Base-by-base conservation (phyloP, 2,113 vertebrate genomes). In the Pterocles orientalis region DNA sequence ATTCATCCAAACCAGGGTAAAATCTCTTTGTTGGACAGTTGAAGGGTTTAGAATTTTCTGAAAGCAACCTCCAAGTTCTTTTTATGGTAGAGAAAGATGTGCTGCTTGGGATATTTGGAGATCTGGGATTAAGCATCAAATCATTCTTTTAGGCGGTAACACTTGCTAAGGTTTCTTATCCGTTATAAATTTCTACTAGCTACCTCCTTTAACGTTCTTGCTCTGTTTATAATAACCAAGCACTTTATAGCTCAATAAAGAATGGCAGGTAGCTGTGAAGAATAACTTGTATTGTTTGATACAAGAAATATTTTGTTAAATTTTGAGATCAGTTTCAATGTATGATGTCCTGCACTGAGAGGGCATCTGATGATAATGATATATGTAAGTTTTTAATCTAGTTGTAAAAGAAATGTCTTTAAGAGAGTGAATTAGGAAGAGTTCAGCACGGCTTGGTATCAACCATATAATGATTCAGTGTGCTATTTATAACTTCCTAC, bases 401-500 rank as follows among this genome's bases (percentile, higher is more conserved):
- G 34, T 60, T 93, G 58, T 58, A 88, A 82, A 90, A 92, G 71
- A 36, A 69, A 33, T 86, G 91, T 89, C 95, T 96, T 78, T 80
- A 71, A 75, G 90, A 79, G 73, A 92, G 86, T 84, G 71, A 83
- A 83, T 31, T 75, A 56, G 19, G 41, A 82, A 73, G 82, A 70
- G 69, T 92, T 91, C 73, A 79, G 90, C 90, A 71, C 80, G 92
- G 72, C 76, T 36, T 85, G 89, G 47, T 94, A 81, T 94, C 82
- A 94, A 96, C 78, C 36, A 47, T 94, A 47, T 79, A 91, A 85
- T 84, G 88, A 89, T 91, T 90, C 93, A 92, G 24, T 93, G 71
- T 95, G 50, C 88, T 95, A 71, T 96, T 96, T 97, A 82, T 92
- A 93, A 54, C 69, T 95, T 87, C 56, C 87, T 92, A 82, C 65